These are phyloP conservation scores for Kryphioiulus occultus DNA, from an alignment of 2,888 invertebrate genomes.

Conservation along the genomic window DNA sequence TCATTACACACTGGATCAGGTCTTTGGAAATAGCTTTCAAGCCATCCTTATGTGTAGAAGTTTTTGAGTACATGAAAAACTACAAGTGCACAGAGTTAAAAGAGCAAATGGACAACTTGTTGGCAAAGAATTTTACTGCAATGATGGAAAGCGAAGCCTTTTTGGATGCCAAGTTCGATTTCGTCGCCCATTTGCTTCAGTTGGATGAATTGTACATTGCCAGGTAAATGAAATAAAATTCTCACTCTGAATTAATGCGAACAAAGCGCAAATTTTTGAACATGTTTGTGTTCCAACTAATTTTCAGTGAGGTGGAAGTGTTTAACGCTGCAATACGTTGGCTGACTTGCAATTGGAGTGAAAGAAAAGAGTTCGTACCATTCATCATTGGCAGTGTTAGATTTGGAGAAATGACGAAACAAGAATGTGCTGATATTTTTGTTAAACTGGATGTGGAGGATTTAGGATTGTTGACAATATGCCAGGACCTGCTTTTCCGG, in stretches of 20 bases:
- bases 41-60: neutral
- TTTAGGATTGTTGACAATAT: neutral
- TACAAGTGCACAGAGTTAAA: neutral
- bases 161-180: conserved; percentile 39
- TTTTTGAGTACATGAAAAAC: conserved; percentile 35
- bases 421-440: conserved; percentile 32
- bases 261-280: neutral
- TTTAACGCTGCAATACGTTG: conserved; percentile 42
- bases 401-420: neutral
- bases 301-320: conserved; percentile 41
- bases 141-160: conserved; percentile 12
- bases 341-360: neutral
- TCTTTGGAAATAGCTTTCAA: conserved; percentile 33
- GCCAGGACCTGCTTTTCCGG: conserved; percentile 28
- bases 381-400: neutral
- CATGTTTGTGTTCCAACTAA: neutral
- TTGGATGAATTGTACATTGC: conserved; percentile 37
- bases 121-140: conserved; percentile 25
- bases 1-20: neutral
- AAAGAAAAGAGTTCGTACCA: conserved; percentile 32
- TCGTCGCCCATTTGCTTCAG: neutral
- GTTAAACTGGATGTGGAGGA: neutral
- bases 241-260: too few species aligned
- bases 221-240: conserved; percentile 17
- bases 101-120: neutral